A percentile compares a stretch with the other conserved stretches of the same genome.
Evolutionary conservation across 2,888 invertebrate genomes (phyloP).

Genomic region (Nemotelus nigrinus): DNA sequence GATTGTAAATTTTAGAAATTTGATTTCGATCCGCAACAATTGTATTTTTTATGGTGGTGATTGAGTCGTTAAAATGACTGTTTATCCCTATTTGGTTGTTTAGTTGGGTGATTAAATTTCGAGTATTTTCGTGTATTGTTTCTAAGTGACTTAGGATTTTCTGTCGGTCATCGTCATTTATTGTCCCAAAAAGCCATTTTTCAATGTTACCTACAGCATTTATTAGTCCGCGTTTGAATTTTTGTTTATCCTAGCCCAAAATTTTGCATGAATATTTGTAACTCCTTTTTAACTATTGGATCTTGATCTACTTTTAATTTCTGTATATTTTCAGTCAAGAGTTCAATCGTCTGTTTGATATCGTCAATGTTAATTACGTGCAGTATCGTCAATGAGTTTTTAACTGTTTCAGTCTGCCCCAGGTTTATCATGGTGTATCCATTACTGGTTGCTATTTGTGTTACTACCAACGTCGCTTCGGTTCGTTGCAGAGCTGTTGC

Average conservation of each 20-base stretch:
- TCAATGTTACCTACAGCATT: constrained; percentile 46
- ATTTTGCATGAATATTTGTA: neutral
- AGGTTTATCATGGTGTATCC: neutral
- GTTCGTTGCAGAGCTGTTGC: constrained; percentile 9
- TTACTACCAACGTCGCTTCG: neutral
- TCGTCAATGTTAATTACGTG: neutral
- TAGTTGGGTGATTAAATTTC: neutral
- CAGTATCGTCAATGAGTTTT: neutral
- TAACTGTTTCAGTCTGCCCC: neutral
- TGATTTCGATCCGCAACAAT: constrained; percentile 4
- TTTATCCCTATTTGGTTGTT: neutral
- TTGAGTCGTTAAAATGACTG: neutral
- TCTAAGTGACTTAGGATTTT: neutral
- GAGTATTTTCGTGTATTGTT: neutral
- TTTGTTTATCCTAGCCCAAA: constrained; percentile 33
- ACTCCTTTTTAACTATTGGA: neutral
- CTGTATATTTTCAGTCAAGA: neutral
- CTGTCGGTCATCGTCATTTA: constrained; percentile 28
- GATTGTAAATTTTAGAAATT: neutral
- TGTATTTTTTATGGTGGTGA: neutral
- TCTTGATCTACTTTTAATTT: neutral
- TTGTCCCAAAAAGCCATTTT: constrained; percentile 48
- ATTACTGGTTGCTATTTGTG: neutral
- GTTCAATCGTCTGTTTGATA: neutral
- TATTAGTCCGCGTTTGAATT: constrained; percentile 45